These are phyloP conservation scores for Sinella curviseta DNA, from an alignment of 1,140 invertebrate species.

Conservation along the genomic window DNA sequence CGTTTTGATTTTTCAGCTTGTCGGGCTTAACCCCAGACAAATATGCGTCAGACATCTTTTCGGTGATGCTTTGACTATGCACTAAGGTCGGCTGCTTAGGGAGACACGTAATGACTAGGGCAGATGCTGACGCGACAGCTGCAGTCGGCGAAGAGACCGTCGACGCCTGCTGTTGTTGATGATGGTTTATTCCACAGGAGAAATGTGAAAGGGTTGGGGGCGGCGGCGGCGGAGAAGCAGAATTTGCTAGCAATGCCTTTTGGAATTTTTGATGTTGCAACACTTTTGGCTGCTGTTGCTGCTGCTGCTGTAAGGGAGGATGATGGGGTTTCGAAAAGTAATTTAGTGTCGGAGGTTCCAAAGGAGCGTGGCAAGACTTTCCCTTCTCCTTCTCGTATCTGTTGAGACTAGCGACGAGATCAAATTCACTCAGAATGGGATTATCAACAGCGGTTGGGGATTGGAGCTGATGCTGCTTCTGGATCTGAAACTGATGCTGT, in stretches of 20 bases:
- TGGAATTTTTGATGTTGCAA: neutral
- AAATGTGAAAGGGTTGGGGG: neutral
- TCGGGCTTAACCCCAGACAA: constrained; percentile 52
- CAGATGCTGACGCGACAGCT: constrained; percentile 14
- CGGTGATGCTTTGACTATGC: constrained; percentile 15
- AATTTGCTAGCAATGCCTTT: neutral
- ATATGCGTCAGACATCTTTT: constrained; percentile 52
- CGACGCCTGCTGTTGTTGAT: neutral
- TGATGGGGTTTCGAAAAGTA: constrained; percentile 4
- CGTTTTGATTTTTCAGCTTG: constrained; percentile 43
- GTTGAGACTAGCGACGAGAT: constrained; percentile 42
- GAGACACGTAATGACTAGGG: constrained; percentile 1
- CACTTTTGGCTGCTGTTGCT: neutral
- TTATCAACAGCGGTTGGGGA: constrained; percentile 24
- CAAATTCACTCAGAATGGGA: constrained; percentile 43
- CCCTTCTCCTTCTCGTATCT: constrained; percentile 10
- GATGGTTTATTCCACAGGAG: neutral
- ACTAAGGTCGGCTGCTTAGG: constrained; percentile 16
- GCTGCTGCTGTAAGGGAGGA: neutral
- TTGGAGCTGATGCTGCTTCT: constrained; percentile 12
- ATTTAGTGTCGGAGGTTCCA: constrained; percentile 20
- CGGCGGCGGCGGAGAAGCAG: neutral
- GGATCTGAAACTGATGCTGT: constrained; percentile 17
- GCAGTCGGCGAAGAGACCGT: neutral
- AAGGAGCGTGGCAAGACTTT: constrained; percentile 9